phyloP scores from a whole-genome alignment of 2,888 invertebrate genomes.

The Stenodera caucasica region DNA sequence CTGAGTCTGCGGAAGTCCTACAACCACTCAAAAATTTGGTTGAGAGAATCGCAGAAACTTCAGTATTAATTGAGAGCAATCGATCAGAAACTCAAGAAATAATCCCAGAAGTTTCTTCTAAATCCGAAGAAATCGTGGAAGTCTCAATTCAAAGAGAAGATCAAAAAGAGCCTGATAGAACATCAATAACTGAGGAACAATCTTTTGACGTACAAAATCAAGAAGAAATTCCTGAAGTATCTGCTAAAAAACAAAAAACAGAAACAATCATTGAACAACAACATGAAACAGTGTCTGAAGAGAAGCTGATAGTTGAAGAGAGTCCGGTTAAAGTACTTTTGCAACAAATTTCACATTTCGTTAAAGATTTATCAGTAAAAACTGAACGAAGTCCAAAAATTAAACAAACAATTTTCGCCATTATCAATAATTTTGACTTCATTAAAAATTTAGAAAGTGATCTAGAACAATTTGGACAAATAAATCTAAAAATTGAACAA shows the following conservation, averaged over 20 bases:
- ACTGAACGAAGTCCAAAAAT: background rate
- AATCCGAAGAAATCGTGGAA: background rate
- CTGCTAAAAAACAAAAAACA: background rate
- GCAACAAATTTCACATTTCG: background rate
- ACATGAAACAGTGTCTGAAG: constrained; percentile 12
- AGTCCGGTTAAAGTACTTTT: background rate
- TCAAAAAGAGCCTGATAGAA: no score
- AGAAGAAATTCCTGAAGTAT: no score
- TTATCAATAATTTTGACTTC: background rate
- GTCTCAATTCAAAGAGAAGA: no score
- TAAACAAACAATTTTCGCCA: background rate
- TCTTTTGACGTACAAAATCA: no score
- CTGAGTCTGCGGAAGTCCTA: background rate
- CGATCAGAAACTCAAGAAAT: background rate
- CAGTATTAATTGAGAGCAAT: constrained; percentile 8
- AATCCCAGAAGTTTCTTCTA: background rate
- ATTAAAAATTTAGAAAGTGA: no score
- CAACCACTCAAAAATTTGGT: constrained; percentile 35
- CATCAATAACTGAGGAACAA: no score
- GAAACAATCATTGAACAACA: background rate
- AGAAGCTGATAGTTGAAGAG: constrained; percentile 15
- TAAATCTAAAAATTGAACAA: background rate
- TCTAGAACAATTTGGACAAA: no score
- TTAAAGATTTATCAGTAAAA: background rate
- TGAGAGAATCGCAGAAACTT: constrained; percentile 32